phyloP scores from a whole-genome alignment of 2,888 invertebrate genomes.

The Suillia variegata region DNA sequence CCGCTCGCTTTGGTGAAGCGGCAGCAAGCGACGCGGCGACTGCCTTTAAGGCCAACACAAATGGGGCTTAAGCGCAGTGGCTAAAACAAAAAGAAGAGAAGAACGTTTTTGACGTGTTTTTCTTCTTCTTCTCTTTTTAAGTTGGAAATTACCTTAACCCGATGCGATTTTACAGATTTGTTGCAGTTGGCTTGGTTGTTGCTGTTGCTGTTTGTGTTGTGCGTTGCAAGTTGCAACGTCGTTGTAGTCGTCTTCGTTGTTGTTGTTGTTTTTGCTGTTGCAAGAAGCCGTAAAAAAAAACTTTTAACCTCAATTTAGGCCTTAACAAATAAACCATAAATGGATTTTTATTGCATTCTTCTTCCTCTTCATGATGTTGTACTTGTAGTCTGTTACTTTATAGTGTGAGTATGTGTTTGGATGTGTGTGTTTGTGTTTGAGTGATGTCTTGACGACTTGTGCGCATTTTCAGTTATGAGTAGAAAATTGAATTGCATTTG shows the following conservation, averaged over 20 bases:
- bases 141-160: slow-evolving; percentile 12
- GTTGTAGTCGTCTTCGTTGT: slow-evolving; percentile 1
- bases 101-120: neutral
- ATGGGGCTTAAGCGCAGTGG: neutral
- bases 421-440: neutral
- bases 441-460: neutral
- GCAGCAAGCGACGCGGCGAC: too few species aligned
- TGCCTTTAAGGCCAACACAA: neutral
- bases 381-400: neutral
- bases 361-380: neutral
- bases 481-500: neutral
- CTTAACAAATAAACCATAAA: slow-evolving; percentile 31
- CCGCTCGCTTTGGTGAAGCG: too few species aligned
- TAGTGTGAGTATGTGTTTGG: neutral
- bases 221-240: too few species aligned
- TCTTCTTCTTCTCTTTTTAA: too few species aligned
- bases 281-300: slow-evolving; percentile 38
- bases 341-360: slow-evolving; percentile 30
- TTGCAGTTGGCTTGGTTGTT: slow-evolving; percentile 2
- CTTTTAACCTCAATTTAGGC: slow-evolving; percentile 40
- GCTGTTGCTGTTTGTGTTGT: slow-evolving; percentile 4
- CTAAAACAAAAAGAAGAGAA: neutral
- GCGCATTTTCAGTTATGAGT: neutral
- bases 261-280: slow-evolving; percentile 3
- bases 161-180: neutral